phyloP scores from a whole-genome alignment of 2,797 vertebrate genomes.

The Schizopygopsis malacanthus region DNA sequence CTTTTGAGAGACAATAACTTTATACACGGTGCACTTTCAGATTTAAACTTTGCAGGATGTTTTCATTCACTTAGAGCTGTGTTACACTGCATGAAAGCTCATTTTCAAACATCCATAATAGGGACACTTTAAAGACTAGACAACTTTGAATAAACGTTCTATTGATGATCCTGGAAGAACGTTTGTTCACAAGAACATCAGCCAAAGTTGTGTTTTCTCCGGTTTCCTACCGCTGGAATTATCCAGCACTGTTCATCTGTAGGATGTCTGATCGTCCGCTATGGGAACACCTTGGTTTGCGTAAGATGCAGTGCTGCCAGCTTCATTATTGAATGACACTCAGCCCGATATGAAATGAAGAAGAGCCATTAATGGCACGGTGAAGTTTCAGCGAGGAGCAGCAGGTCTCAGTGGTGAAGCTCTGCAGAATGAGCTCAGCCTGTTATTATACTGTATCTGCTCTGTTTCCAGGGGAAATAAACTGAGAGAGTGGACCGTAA shows the following conservation, averaged over 20 bases:
- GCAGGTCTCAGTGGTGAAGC: slow-evolving; percentile 12
- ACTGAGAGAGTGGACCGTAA: slow-evolving; percentile 1
- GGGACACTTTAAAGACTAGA: background rate
- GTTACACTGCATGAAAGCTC: no score
- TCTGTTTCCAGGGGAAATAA: slow-evolving; percentile 31
- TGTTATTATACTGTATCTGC: slow-evolving; percentile 5
- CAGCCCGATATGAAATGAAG: slow-evolving; percentile 15
- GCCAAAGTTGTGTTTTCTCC: background rate
- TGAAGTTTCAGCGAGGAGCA: background rate
- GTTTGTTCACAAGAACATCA: background rate
- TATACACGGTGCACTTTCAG: no score
- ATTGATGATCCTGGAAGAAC: no score
- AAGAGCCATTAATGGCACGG: background rate
- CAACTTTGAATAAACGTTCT: no score
- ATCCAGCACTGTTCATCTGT: background rate
- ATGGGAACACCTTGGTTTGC: background rate
- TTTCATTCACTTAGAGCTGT: no score
- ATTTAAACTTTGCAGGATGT: no score
- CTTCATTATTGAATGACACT: slow-evolving; percentile 16
- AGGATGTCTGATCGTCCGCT: background rate
- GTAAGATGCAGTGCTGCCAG: slow-evolving; percentile 20
- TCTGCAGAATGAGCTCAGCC: slow-evolving; percentile 7
- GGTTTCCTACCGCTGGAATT: background rate
- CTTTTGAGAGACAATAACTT: no score
- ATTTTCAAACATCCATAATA: no score